phyloP scores from a whole-genome alignment of 2,113 vertebrate genomes.

The Proterorhinus semilunaris region DNA sequence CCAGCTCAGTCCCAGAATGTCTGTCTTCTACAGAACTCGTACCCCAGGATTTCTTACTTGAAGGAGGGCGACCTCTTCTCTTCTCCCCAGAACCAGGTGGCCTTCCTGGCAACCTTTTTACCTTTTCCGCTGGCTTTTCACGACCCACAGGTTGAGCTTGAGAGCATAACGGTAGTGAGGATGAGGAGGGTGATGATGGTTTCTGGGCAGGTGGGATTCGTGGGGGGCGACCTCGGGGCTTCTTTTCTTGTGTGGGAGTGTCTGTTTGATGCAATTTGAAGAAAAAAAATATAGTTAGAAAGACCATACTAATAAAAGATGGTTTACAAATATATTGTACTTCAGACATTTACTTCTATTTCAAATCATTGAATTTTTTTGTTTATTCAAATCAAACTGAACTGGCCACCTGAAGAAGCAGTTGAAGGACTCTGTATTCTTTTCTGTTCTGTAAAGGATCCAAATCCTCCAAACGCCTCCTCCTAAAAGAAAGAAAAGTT shows the following conservation, averaged over 20 bases:
- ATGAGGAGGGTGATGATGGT: conserved; percentile 49
- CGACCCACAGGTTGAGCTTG: conserved; percentile 79
- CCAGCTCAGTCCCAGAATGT: conserved; percentile 68
- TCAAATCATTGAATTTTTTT: not conserved
- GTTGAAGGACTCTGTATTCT: conserved; percentile 83
- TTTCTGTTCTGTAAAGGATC: conserved; percentile 88
- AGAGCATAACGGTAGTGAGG: conserved; percentile 63
- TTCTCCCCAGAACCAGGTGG: conserved; percentile 84
- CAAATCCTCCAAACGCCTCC: conserved; percentile 93
- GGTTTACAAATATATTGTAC: not conserved
- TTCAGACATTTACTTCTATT: not conserved
- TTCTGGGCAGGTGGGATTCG: conserved; percentile 66
- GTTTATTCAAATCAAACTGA: not conserved
- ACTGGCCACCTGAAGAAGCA: conserved; percentile 81
- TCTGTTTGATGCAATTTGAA: conserved; percentile 34
- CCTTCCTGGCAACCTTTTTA: conserved; percentile 82
- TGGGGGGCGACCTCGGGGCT: conserved; percentile 80
- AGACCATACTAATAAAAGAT: not conserved
- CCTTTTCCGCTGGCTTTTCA: conserved; percentile 81
- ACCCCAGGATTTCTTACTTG: conserved; percentile 79
- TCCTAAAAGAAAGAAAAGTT: conserved; percentile 76
- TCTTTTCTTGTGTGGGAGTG: conserved; percentile 70
- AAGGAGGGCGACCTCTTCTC: conserved; percentile 91
- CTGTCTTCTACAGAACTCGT: conserved; percentile 73
- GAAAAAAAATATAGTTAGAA: conserved; percentile 18